These are phyloP conservation scores for Protobothrops flavoviridis DNA, from an alignment of 2,113 vertebrate genomes.

Conservation along the genomic window DNA sequence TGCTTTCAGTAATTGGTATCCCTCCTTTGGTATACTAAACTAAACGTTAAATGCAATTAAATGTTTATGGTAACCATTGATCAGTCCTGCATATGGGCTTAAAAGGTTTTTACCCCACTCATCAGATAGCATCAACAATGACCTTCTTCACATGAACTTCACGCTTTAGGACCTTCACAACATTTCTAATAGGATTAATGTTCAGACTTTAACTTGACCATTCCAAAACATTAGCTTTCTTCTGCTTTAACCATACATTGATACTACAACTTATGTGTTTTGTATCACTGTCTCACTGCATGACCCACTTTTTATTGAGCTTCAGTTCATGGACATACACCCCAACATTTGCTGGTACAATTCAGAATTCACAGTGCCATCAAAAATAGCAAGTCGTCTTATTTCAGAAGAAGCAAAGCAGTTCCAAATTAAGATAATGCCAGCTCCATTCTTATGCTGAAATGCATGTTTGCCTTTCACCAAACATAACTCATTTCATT, in stretches of 20 bases:
- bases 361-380: neutral
- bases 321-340: neutral
- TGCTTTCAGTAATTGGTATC: neutral
- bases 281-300: neutral
- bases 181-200: neutral
- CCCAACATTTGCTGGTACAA: neutral
- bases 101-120: neutral
- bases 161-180: neutral
- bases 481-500: neutral
- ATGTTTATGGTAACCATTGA: neutral
- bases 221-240: neutral
- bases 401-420: neutral
- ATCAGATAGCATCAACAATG: neutral
- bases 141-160: neutral
- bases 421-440: neutral
- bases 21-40: neutral
- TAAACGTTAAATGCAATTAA: neutral
- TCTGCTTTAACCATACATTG: neutral
- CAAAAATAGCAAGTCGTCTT: neutral
- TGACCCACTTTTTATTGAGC: neutral
- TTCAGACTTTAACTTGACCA: neutral
- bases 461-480: too few species aligned
- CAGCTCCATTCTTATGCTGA: neutral
- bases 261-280: neutral
- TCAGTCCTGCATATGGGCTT: neutral